Percentiles rank a stretch among this genome's conserved stretches.
Conservation (phyloP, 1,140 invertebrate genomes). For the Neodiprion fabricii region DNA sequence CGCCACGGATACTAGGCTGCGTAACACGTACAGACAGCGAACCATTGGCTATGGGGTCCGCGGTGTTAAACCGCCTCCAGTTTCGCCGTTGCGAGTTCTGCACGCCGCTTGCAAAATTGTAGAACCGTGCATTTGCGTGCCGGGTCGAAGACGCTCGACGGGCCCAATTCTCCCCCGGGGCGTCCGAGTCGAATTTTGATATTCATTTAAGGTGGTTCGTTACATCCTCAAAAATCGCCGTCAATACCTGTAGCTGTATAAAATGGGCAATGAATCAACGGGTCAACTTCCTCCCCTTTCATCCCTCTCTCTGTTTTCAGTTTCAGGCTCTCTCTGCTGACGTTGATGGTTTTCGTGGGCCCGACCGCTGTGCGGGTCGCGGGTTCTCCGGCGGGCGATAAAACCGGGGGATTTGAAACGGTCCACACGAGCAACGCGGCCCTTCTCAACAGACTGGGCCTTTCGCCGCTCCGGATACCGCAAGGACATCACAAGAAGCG, state of each 20-base stretch:
- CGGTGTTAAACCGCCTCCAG: not conserved
- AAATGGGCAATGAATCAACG: not conserved
- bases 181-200: too few relatives aligned
- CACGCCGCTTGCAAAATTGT: too few relatives aligned
- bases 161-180: too few relatives aligned
- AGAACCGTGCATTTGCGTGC: too few relatives aligned
- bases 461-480: slow-evolving; percentile 64
- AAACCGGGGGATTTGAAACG: slow-evolving; percentile 45
- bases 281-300: not conserved
- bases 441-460: slow-evolving; percentile 61
- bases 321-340: slow-evolving; percentile 38
- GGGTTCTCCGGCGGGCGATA: slow-evolving; percentile 14
- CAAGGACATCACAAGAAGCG: slow-evolving; percentile 74
- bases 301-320: slow-evolving; percentile 12
- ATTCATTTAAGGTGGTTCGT: too few relatives aligned
- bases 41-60: not conserved
- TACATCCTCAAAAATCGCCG: too few relatives aligned
- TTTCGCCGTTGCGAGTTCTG: too few relatives aligned
- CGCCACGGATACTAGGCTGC: not conserved
- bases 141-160: too few relatives aligned
- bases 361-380: slow-evolving; percentile 7
- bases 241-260: too few relatives aligned
- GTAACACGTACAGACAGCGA: not conserved
- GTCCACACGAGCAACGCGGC: slow-evolving; percentile 58
- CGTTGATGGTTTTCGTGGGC: not conserved